Conservation (phyloP, 2,888 invertebrate genomes). For the Rhagophthalmus giganteus region DNA sequence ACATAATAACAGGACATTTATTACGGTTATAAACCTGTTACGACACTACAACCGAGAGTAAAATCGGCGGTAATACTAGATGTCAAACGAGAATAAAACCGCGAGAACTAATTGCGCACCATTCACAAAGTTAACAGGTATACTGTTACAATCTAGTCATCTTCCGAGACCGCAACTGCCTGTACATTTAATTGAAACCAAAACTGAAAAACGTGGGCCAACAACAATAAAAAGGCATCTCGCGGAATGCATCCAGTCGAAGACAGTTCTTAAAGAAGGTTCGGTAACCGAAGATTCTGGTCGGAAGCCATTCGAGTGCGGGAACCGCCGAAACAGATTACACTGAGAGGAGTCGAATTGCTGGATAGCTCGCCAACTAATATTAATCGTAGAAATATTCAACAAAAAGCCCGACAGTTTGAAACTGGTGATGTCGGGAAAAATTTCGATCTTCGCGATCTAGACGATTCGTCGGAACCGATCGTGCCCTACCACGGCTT, state of each 20-base stretch:
- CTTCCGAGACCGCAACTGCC: constrained; percentile 76
- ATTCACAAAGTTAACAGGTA: constrained; percentile 60
- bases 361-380: constrained; percentile 49
- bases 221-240: constrained; percentile 61
- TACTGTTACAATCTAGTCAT: constrained; percentile 69
- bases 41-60: constrained; percentile 8
- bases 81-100: constrained; percentile 31
- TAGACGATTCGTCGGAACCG: constrained; percentile 63
- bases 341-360: constrained; percentile 46
- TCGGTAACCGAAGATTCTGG: constrained; percentile 70
- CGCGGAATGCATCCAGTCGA: constrained; percentile 38
- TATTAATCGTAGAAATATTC: constrained; percentile 19
- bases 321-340: constrained; percentile 38
- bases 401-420: constrained; percentile 67
- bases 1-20: constrained; percentile 39
- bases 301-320: constrained; percentile 45
- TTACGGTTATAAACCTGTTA: constrained; percentile 8
- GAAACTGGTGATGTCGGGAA: constrained; percentile 74
- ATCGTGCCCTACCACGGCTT: constrained; percentile 66
- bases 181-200: constrained; percentile 65
- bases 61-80: constrained; percentile 14
- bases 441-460: constrained; percentile 76
- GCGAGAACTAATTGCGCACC: constrained; percentile 24
- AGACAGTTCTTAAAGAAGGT: constrained; percentile 58
- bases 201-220: constrained; percentile 74